These are phyloP conservation scores for Drosophila sp. DNA, from an alignment of 1,140 invertebrate genomes.

Conservation along the genomic window DNA sequence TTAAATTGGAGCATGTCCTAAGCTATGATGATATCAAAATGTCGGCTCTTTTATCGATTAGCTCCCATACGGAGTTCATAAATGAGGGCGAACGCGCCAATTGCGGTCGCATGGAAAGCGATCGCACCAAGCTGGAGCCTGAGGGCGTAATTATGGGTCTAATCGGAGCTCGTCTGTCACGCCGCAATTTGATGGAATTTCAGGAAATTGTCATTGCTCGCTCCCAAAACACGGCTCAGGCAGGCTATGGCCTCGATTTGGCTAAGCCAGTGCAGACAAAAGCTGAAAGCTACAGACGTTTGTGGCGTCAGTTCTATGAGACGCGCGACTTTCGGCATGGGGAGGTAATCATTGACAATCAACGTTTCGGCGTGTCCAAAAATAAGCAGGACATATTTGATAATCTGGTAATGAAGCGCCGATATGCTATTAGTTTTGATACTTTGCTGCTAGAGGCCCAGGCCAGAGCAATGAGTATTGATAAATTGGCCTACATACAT, in stretches of 20 bases:
- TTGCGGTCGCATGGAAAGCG: constrained; percentile 82
- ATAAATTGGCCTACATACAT: constrained; percentile 68
- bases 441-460: constrained; percentile 67
- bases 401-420: constrained; percentile 76
- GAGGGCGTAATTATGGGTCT: constrained; percentile 80
- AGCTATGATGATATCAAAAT: constrained; percentile 82
- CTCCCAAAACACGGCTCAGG: constrained; percentile 84
- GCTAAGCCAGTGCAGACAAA: background rate
- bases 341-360: constrained; percentile 44
- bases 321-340: constrained; percentile 35
- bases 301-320: constrained; percentile 62
- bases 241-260: constrained; percentile 82
- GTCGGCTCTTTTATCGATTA: constrained; percentile 86
- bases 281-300: background rate
- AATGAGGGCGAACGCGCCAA: constrained; percentile 87
- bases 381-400: constrained; percentile 54
- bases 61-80: constrained; percentile 86
- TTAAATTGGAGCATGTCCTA: constrained; percentile 85
- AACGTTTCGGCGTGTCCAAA: constrained; percentile 57
- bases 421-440: constrained; percentile 76
- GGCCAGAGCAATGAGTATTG: constrained; percentile 35
- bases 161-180: constrained; percentile 84
- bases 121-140: constrained; percentile 48
- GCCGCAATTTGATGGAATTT: constrained; percentile 84
- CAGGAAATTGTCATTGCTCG: constrained; percentile 85